A percentile compares a stretch with the other conserved stretches of the same genome.
Conservation (phyloP, 2,888 invertebrate genomes). For the Bembecia ichneumoniformis region DNA sequence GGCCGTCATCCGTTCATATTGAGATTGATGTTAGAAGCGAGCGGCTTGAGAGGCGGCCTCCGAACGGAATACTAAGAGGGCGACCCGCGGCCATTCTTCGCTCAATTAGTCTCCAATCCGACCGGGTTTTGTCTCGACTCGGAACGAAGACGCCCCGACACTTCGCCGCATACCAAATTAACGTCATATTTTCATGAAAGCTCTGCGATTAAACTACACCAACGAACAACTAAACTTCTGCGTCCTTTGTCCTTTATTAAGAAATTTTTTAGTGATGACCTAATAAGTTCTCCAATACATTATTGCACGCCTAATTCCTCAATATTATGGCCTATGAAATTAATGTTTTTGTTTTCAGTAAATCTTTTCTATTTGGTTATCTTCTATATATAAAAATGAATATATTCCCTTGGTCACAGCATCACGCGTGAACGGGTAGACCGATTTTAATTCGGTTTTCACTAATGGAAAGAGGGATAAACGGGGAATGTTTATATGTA, state of each 20-base stretch:
- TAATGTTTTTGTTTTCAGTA: no score
- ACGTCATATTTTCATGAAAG: conserved; percentile 58
- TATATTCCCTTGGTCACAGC: no score
- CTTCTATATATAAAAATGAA: no score
- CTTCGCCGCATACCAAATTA: conserved; percentile 60
- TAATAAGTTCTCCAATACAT: no score
- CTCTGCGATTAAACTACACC: conserved; percentile 44
- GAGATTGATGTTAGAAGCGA: conserved; percentile 60
- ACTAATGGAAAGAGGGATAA: no score
- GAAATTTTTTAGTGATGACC: background rate
- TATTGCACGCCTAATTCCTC: no score
- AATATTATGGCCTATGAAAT: no score
- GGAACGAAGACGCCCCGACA: conserved; percentile 35
- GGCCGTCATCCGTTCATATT: conserved; percentile 62
- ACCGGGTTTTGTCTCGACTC: conserved; percentile 38
- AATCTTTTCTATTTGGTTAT: no score
- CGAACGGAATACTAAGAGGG: conserved; percentile 62
- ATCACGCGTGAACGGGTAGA: no score
- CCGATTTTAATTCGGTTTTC: no score
- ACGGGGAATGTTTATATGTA: no score
- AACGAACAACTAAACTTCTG: conserved; percentile 22
- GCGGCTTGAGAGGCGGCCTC: conserved; percentile 37
- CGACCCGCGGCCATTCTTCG: conserved; percentile 49
- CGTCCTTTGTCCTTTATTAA: conserved; percentile 3
- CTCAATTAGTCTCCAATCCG: conserved; percentile 61